These are phyloP conservation scores for Dolichotis patagonum DNA, from an alignment of 2,113 vertebrate genomes.

Conservation along the genomic window DNA sequence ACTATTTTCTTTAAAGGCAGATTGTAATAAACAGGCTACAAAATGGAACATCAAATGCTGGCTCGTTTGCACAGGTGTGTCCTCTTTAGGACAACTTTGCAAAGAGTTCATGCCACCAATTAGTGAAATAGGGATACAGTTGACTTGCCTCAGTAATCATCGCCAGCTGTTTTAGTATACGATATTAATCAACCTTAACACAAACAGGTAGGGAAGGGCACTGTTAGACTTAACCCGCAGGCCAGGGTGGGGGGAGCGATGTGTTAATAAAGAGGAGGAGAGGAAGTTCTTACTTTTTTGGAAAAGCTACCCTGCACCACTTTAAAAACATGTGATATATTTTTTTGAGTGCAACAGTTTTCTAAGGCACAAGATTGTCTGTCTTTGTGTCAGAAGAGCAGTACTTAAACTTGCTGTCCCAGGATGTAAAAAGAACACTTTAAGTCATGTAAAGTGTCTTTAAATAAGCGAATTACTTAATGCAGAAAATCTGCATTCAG, in stretches of 20 bases:
- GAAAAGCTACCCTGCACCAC: background rate
- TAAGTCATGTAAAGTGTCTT: background rate
- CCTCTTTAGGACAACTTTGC: slow-evolving; percentile 68
- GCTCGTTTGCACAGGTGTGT: background rate
- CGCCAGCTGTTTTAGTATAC: slow-evolving; percentile 72
- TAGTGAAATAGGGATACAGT: slow-evolving; percentile 63
- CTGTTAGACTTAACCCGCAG: slow-evolving; percentile 33
- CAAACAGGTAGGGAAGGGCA: slow-evolving; percentile 63
- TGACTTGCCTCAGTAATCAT: slow-evolving; percentile 45
- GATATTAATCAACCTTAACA: slow-evolving; percentile 39
- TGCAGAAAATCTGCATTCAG: background rate
- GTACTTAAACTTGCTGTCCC: background rate
- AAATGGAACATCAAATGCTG: background rate
- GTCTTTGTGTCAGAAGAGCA: background rate
- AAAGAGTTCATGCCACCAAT: slow-evolving; percentile 54
- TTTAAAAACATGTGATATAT: background rate
- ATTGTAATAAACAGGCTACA: slow-evolving; percentile 28
- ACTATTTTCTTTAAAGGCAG: background rate
- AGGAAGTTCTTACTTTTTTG: background rate
- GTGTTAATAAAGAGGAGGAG: background rate
- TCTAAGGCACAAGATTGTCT: background rate
- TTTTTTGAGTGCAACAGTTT: slow-evolving; percentile 3
- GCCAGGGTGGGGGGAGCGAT: background rate
- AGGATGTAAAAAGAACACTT: background rate
- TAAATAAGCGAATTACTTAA: slow-evolving; percentile 1